Conservation (phyloP, 2,888 invertebrate genomes). For the Lamellibrachia satsuma region DNA sequence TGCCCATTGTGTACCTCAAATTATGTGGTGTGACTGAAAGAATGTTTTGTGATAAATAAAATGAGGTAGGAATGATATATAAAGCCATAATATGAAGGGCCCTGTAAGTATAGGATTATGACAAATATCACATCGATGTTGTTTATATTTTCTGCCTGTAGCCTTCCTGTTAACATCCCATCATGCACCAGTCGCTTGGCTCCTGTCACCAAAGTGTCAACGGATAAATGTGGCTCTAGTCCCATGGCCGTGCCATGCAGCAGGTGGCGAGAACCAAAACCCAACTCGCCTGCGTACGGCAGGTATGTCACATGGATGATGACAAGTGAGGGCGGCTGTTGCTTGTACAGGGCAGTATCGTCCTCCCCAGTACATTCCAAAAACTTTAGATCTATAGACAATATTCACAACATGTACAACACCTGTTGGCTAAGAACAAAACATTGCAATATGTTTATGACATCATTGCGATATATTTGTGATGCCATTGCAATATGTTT, state of each 20-base stretch:
- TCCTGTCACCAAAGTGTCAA: background rate
- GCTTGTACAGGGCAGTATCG: background rate
- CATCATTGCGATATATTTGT: too few relatives aligned
- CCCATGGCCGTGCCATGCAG: constrained; percentile 70
- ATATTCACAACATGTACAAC: too few relatives aligned
- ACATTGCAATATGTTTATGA: too few relatives aligned
- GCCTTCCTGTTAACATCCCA: background rate
- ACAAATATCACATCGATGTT: background rate
- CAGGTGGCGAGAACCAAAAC: constrained; percentile 66
- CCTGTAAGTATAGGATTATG: background rate
- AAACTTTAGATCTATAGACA: background rate
- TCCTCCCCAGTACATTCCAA: background rate
- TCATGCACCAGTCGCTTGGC: background rate
- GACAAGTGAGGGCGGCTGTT: background rate
- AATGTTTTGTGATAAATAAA: too few relatives aligned
- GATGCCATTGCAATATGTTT: too few relatives aligned
- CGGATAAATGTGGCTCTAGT: constrained; percentile 38
- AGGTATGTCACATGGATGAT: constrained; percentile 41
- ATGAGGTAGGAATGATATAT: too few relatives aligned
- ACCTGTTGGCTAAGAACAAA: too few relatives aligned
- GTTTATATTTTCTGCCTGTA: constrained; percentile 20
- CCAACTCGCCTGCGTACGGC: constrained; percentile 47
- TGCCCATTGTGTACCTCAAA: too few relatives aligned
- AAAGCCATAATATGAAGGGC: too few relatives aligned
- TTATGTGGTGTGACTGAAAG: too few relatives aligned